A percentile compares a stretch with the other conserved stretches of the same genome.
Conservation (phyloP, 2,113 vertebrate species). For the Mugil cephalus region DNA sequence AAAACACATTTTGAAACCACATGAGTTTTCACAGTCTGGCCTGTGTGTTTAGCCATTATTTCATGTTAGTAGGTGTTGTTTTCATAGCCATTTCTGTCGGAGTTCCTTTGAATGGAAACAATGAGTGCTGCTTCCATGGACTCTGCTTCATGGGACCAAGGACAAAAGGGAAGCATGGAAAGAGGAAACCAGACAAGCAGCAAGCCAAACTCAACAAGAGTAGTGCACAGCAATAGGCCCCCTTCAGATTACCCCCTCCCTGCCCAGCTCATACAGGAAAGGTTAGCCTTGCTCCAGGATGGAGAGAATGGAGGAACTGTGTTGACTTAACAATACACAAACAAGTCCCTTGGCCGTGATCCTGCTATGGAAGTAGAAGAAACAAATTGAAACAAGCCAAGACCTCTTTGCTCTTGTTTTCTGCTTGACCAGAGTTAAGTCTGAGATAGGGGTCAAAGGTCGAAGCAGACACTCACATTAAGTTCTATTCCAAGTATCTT, state of each 20-base stretch:
- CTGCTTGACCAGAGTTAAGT: conserved; percentile 3
- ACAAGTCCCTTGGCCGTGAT: conserved; percentile 44
- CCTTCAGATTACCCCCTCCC: conserved; percentile 26
- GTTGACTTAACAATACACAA: conserved; percentile 60
- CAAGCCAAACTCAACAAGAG: conserved; percentile 66
- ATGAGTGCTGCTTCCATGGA: conserved; percentile 69
- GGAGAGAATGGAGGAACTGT: conserved; percentile 45
- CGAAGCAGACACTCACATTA: conserved; percentile 3
- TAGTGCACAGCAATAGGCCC: conserved; percentile 11
- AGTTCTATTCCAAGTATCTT: conserved; percentile 28
- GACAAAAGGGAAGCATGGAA: conserved; percentile 78
- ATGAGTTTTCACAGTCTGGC: too few relatives aligned
- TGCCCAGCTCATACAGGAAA: conserved; percentile 61
- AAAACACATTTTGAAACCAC: not conserved
- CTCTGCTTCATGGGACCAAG: conserved; percentile 45
- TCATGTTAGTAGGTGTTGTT: conserved; percentile 48
- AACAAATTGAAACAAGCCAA: conserved; percentile 17
- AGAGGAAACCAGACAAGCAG: conserved; percentile 69
- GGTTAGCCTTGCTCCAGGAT: conserved; percentile 57
- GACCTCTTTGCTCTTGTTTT: conserved; percentile 17
- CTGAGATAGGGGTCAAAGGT: conserved; percentile 35
- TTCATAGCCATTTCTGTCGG: conserved; percentile 36
- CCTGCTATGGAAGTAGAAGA: conserved; percentile 3
- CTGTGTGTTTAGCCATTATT: too few relatives aligned
- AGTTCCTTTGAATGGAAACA: conserved; percentile 68